Conservation (phyloP, 2,797 vertebrate genomes). For the Percopsis omiscomaycus region DNA sequence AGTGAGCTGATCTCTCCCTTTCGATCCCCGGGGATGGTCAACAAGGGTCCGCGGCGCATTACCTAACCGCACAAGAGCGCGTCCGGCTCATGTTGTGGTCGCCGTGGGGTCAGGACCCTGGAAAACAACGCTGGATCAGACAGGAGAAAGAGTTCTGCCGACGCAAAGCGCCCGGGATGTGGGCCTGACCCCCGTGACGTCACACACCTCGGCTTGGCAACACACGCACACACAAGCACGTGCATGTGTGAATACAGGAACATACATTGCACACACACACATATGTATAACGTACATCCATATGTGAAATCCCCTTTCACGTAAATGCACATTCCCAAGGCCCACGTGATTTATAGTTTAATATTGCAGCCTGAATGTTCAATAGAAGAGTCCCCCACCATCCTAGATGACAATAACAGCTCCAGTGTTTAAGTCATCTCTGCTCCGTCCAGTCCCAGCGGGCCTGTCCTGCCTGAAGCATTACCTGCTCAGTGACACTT, state of each 20-base stretch:
- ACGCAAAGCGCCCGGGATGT: conserved; percentile 45
- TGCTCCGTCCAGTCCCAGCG: background rate
- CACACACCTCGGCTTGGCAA: conserved; percentile 42
- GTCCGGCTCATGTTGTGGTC: conserved; percentile 58
- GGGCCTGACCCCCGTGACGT: conserved; percentile 51
- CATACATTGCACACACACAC: background rate
- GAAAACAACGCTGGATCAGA: conserved; percentile 57
- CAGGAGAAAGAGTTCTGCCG: conserved; percentile 43
- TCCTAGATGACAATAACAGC: conserved; percentile 21
- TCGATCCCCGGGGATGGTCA: conserved; percentile 60
- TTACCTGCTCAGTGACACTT: conserved; percentile 1
- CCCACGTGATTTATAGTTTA: conserved; percentile 12
- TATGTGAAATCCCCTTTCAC: background rate
- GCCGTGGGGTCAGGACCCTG: conserved; percentile 55
- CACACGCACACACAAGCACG: background rate
- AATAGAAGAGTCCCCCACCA: conserved; percentile 9
- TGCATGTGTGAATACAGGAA: background rate
- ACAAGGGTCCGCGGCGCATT: conserved; percentile 53
- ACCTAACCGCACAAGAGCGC: conserved; percentile 60
- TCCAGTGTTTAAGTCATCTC: conserved; percentile 11
- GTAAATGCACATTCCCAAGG: background rate
- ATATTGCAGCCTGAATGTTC: conserved; percentile 17
- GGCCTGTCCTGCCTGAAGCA: background rate
- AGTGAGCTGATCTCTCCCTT: conserved; percentile 53
- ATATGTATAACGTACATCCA: background rate